Base-by-base conservation (phyloP, 2,113 vertebrate species). In the Psephotus haematonotus region DNA sequence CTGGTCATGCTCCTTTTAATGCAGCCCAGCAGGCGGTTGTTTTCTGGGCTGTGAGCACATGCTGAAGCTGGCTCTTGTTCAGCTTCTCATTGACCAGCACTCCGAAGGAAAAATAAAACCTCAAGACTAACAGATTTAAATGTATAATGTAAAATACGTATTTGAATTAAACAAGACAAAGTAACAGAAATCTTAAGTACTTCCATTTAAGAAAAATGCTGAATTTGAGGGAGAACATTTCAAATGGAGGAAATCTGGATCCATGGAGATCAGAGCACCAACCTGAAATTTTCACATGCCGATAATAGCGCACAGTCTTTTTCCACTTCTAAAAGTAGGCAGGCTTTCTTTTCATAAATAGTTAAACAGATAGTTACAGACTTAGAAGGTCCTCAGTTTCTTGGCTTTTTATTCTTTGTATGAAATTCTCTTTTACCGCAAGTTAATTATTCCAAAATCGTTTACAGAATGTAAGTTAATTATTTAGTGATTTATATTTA, bases 71-170 rank as follows among this genome's bases (percentile, higher is more conserved):
- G 13, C 22, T 59, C 22, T 24, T 59, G 33, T 35, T 59, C 22
- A 24, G 33, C 35, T 35, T 59, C 57, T 59, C 13, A 35, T 16
- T 59, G 57, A 35, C 33, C 57, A 59, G 20, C 22, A 16, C 57
- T 13, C 57, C 57, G 3, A 6, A 29, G 28, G 16, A 68, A 79
- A 76, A 88, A 65, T 5, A 68, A 85, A 79, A 37, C 24, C 44
- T 90, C 39, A 91, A 71, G 53, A 50, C 8, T 10, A 44, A 2
- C 47, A 44, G 35, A 47, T 87, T 87, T 50, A 55, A 64, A 47
- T n/a, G 39, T 0, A 0, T 70, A 25, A 57, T 78, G 20, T 87
- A 82, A 81, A 88, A 57, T 59, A 82, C 0, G 0, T 52, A 6
- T 70, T 63, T 80, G 35, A 50, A 57, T 85, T 41, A 82, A 77